These are phyloP conservation scores for Pogonognathellus flavescens DNA, from an alignment of 1,140 invertebrate species.

Conservation along the genomic window DNA sequence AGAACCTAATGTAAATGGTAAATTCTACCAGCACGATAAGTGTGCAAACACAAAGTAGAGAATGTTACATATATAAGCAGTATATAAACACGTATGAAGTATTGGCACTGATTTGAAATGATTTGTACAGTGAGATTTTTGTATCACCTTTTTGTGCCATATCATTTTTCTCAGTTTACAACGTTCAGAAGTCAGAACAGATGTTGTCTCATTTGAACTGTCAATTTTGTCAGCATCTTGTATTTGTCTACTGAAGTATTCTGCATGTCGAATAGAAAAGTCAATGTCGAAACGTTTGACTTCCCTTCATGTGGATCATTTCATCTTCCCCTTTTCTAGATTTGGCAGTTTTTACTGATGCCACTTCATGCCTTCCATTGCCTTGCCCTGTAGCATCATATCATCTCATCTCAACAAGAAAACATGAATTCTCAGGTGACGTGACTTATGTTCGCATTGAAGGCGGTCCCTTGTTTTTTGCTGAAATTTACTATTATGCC, in stretches of 20 bases:
- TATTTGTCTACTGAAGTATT: constrained; percentile 21
- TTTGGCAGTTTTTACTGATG: too few relatives aligned
- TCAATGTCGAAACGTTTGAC: constrained; percentile 38
- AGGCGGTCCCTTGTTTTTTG: neutral
- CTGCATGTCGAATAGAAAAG: constrained; percentile 29
- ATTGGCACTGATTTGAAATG: neutral
- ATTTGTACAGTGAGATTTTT: neutral
- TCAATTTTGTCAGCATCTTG: constrained; percentile 30
- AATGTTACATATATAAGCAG: too few relatives aligned
- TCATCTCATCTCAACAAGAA: constrained; percentile 14
- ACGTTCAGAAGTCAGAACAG: neutral
- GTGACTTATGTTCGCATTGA: neutral
- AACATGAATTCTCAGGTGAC: constrained; percentile 36
- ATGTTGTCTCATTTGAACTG: constrained; percentile 32
- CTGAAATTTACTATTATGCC: neutral
- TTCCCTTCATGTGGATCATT: neutral
- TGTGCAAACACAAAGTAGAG: too few relatives aligned
- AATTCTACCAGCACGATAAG: too few relatives aligned
- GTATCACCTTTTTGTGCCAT: neutral
- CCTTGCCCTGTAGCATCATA: neutral
- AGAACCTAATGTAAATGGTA: too few relatives aligned
- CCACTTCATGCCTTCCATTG: neutral
- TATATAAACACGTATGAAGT: neutral
- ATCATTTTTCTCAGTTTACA: constrained; percentile 1
- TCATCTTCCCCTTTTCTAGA: neutral